Base-by-base conservation (phyloP, 2,113 vertebrate genomes). In the Epinephelus cyanopodus region DNA sequence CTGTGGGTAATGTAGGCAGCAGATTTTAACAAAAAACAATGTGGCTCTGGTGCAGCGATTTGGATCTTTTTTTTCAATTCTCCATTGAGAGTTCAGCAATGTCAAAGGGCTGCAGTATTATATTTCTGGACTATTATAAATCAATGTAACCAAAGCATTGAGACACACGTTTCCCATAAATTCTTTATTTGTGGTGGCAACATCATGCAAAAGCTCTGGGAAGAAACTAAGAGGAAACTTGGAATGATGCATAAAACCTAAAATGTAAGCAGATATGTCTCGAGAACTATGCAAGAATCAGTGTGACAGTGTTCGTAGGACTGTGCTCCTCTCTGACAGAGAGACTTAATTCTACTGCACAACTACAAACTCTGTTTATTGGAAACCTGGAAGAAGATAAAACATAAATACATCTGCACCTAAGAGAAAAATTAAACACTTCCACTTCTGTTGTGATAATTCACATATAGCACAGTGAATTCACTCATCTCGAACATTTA, bases 121-220 rank as follows among this genome's bases (percentile, higher is more conserved):
- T 37, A 37, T 37, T 37, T 37, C 33, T 37, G 33, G 33, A 37
- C 33, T 37, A 37, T 62, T 8, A 61, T 21, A 42, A 27, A 0
- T 58, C 6, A 62, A 8, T 48, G 13, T 21, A 82, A 85, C 23
- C 39, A 87, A 37, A 78, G 25, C 37, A 77, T 13, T 63, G 64
- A 88, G 61, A 84, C 82, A 87, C 72, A 29, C 4, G 18, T 90
- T 93, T 92, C 83, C 90, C 83, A 87, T 87, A 80, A 85, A 85
- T 81, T 88, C 70, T 95, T 95, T 95, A 95, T 95, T 95, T 77
- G 77, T 91, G 89, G 84, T 79, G 85, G 87, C 86, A 91, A 88
- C 76, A 89, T 90, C 90, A 91, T 93, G 90, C 93, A 90, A 88
- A 89, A 89, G 74, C 72, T 85, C 65, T 33, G 83, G 52, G 61